Evolutionary conservation across 2,888 invertebrate genomes (phyloP).

Genomic region (Agrilus biguttatus): DNA sequence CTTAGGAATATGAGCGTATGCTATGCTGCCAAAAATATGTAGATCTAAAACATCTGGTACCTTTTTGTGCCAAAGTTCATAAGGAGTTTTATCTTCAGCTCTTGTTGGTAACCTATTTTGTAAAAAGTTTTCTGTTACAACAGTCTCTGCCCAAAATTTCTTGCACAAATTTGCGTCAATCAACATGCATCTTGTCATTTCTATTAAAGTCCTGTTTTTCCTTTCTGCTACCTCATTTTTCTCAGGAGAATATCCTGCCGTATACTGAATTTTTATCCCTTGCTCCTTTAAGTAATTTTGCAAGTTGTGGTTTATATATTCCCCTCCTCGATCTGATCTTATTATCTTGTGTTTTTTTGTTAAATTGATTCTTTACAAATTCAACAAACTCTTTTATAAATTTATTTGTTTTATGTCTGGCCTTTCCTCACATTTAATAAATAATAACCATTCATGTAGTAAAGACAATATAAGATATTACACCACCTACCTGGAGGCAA

Average conservation of each 20-base stretch:
- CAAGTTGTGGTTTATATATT: constrained; percentile 13
- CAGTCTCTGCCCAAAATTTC: constrained; percentile 4
- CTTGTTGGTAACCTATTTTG: neutral
- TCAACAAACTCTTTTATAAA: constrained; percentile 9
- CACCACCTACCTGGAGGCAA: no score
- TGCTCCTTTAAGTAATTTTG: constrained; percentile 9
- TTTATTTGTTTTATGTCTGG: no score
- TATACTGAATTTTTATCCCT: constrained; percentile 13
- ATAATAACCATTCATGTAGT: no score
- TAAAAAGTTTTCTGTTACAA: neutral
- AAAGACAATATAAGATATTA: no score
- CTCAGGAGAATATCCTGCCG: constrained; percentile 13
- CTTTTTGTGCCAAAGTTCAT: neutral
- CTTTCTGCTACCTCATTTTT: constrained; percentile 16
- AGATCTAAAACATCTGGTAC: neutral
- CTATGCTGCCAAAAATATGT: neutral
- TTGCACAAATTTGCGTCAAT: constrained; percentile 3
- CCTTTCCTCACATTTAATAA: no score
- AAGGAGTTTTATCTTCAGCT: neutral
- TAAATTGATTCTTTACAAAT: constrained; percentile 9
- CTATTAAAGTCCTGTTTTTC: constrained; percentile 10
- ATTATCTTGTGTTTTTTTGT: constrained; percentile 9
- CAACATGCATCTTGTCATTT: constrained; percentile 9
- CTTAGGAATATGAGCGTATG: neutral
- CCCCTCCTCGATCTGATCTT: constrained; percentile 14